A percentile compares a stretch with the other conserved stretches of the same genome.
phyloP scores from a whole-genome alignment of 2,797 vertebrate genomes.

The Manis javanica region DNA sequence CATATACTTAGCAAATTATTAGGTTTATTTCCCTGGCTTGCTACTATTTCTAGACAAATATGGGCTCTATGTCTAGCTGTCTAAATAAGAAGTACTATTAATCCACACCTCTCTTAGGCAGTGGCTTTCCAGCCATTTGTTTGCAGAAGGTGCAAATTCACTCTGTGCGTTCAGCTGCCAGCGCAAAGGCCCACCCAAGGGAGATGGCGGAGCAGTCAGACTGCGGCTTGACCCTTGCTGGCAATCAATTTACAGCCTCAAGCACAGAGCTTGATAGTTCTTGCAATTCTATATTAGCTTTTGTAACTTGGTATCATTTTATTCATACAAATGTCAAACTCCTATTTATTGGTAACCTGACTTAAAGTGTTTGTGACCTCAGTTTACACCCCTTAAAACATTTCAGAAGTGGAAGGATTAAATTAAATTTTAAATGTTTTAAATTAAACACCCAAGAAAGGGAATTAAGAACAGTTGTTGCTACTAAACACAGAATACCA shows the following conservation, averaged over 20 bases:
- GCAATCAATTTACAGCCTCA: constrained; percentile 53
- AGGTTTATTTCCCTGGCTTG: not conserved
- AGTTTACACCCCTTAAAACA: constrained; percentile 57
- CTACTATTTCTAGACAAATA: constrained; percentile 35
- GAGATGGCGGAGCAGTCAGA: not conserved
- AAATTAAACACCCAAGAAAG: constrained; percentile 47
- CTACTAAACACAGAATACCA: not conserved
- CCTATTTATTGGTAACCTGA: constrained; percentile 49
- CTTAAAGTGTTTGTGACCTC: constrained; percentile 47
- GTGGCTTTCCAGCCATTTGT: not conserved
- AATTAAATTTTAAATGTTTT: constrained; percentile 56
- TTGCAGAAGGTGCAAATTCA: constrained; percentile 38
- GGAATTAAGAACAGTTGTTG: not conserved
- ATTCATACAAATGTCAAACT: constrained; percentile 73
- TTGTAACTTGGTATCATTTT: constrained; percentile 63
- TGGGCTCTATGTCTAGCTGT: not conserved
- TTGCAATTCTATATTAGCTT: constrained; percentile 33
- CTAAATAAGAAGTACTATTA: constrained; percentile 24
- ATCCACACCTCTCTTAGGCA: not conserved
- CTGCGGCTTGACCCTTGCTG: constrained; percentile 37
- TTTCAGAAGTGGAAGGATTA: constrained; percentile 15
- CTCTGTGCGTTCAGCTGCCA: not conserved
- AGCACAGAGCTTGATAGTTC: not conserved
- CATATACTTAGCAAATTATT: not conserved
- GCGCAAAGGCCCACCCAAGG: not conserved